Evolutionary conservation across 2,888 invertebrate species (phyloP).

Genomic region (Macrosoma leucophasiata): DNA sequence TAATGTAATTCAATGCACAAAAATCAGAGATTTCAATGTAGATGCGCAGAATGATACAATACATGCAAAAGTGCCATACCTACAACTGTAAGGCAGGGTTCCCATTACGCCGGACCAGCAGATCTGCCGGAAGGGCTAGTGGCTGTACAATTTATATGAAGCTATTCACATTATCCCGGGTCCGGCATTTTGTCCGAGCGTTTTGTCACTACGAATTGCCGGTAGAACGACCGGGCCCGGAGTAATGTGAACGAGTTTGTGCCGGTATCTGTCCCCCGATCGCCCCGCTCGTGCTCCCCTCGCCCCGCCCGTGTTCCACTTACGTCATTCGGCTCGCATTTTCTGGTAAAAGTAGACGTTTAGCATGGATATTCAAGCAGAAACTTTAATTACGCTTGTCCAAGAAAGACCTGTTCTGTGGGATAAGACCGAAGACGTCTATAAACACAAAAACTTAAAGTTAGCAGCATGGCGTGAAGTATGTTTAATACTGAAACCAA

Average conservation of each 20-base stretch:
- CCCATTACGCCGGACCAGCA: constrained; percentile 12
- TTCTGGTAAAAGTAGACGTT: constrained; percentile 10
- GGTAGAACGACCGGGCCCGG: constrained; percentile 19
- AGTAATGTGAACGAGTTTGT: constrained; percentile 24
- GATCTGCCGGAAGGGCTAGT: constrained; percentile 22
- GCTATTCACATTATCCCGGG: constrained; percentile 28
- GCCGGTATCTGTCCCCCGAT: constrained; percentile 21
- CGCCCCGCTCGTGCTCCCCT: constrained; percentile 23
- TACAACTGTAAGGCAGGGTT: constrained; percentile 3
- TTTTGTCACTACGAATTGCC: constrained; percentile 29
- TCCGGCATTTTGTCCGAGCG: constrained; percentile 24
- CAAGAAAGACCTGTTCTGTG: constrained; percentile 29
- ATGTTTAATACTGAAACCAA: constrained; percentile 30
- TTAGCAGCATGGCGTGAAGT: constrained; percentile 30
- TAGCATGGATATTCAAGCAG: constrained; percentile 21
- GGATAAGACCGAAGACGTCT: constrained; percentile 27
- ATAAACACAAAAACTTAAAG: constrained; percentile 28
- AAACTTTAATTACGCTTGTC: constrained; percentile 29
- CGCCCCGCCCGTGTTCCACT: constrained; percentile 24
- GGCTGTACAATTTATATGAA: constrained; percentile 27
- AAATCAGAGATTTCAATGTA: too few species aligned
- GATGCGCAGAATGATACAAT: too few species aligned
- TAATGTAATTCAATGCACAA: too few species aligned
- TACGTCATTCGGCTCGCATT: constrained; percentile 23
- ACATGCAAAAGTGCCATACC: too few species aligned